Evolutionary conservation across 2,113 vertebrate genomes (phyloP), one percentile per base, ranked within the genome.

Genomic region (Pelecanus crispus): DNA sequence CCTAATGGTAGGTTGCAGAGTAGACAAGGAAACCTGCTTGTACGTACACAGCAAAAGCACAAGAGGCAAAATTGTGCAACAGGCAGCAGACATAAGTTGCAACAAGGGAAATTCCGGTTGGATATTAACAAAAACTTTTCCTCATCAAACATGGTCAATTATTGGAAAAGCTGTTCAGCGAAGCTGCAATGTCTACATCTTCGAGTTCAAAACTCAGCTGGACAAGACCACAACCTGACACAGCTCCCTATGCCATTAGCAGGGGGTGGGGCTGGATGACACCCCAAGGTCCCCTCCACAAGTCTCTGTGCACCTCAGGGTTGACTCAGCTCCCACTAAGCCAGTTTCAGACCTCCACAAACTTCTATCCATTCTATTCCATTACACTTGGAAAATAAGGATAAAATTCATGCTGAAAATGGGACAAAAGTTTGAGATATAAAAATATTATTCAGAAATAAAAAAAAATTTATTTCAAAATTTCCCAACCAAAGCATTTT

Each of bases 31-130:
- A 87, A 50, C 10, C 9, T 32, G 26, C 31, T 53, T n/a, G 11
- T 29, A 58, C 0, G 0, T 24, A 47, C 17, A 38, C 12, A 45
- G 50, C 25, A 49, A 79, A 49, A 63, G 42, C 5, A 19, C 8
- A 61, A 36, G 38, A 79, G 29, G 5, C 9, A 71, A 58, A 78
- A 49, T 1, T 25, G 31, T 47, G 36, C 59, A 56, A 65, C 6
- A 13, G 22, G 31, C 17, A 78, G 50, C 7, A 44, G 55, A 40
- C 21, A 52, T 7, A 67, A 79, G 26, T 8, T 38, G 13, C 31
- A 80, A 79, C 19, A 42, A 59, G 26, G 66, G 11, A 59, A 59
- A 75, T 42, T 79, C 19, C 47, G 16, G 42, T 0, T 62, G 56
- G 28, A 42, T 63, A 16, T 53, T 75, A 63, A 79, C 13, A 67